A percentile compares a stretch with the other conserved stretches of the same genome.
These are phyloP conservation scores for Leptopilina drosophilae DNA, from an alignment of 2,888 invertebrate genomes.

Conservation along the genomic window DNA sequence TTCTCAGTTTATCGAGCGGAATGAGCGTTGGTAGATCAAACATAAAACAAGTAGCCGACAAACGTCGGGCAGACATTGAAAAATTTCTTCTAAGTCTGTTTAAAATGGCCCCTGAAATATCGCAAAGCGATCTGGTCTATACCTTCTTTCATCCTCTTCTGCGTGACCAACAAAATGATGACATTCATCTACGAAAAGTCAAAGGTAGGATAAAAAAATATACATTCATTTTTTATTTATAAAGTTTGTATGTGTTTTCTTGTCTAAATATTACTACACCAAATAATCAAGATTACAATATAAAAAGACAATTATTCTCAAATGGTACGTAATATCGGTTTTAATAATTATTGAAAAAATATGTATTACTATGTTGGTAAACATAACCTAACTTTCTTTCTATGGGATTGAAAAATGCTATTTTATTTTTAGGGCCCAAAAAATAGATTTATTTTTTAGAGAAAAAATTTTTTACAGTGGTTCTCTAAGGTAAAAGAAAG, in stretches of 20 bases:
- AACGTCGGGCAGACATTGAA: constrained; percentile 92
- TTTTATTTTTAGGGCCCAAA: too few relatives aligned
- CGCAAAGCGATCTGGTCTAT: constrained; percentile 97
- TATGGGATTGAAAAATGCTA: too few relatives aligned
- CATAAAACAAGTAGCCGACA: constrained; percentile 95
- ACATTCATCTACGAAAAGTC: constrained; percentile 87
- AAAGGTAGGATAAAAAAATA: constrained; percentile 80
- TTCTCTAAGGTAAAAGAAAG: too few relatives aligned
- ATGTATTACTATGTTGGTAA: too few relatives aligned
- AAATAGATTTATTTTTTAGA: too few relatives aligned
- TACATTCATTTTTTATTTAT: not conserved
- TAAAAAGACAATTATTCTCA: too few relatives aligned
- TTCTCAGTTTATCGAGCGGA: constrained; percentile 83
- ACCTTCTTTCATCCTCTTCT: constrained; percentile 98
- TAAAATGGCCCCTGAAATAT: constrained; percentile 93
- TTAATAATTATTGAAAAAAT: too few relatives aligned
- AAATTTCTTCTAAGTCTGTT: constrained; percentile 92
- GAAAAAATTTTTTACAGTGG: too few relatives aligned
- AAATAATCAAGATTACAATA: too few relatives aligned
- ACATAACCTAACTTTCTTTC: too few relatives aligned
- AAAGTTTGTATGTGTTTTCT: not conserved
- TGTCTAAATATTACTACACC: too few relatives aligned
- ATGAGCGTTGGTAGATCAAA: constrained; percentile 94
- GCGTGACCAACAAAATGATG: constrained; percentile 94
- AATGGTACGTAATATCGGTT: too few relatives aligned